Evolutionary conservation across 2,888 invertebrate genomes (phyloP).

Genomic region (Eustalomyia histrio): DNA sequence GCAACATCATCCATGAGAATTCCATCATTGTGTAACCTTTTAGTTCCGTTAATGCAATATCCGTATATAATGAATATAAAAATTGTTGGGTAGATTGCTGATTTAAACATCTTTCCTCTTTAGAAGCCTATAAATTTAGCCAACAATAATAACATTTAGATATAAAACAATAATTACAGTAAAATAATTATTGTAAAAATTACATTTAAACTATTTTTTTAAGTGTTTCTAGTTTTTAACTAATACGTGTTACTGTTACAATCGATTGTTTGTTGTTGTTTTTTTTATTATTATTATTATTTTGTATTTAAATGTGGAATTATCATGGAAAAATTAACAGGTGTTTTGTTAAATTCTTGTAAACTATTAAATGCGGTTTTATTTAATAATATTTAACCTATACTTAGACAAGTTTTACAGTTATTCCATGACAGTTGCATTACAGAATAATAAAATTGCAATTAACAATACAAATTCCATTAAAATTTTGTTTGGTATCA

Average conservation of each 20-base stretch:
- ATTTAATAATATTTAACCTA: background rate
- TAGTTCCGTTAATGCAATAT: slow-evolving; percentile 89
- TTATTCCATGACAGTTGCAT: too few species aligned
- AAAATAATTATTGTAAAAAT: slow-evolving; percentile 1
- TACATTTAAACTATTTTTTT: background rate
- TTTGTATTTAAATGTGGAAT: slow-evolving; percentile 23
- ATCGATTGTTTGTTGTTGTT: slow-evolving; percentile 3
- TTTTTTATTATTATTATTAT: too few species aligned
- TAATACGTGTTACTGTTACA: background rate
- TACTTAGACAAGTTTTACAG: too few species aligned
- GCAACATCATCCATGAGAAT: slow-evolving; percentile 92
- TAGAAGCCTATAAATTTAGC: slow-evolving; percentile 82
- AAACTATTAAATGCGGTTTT: slow-evolving; percentile 11
- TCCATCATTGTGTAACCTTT: slow-evolving; percentile 94
- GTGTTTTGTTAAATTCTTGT: slow-evolving; percentile 36
- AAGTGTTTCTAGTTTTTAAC: background rate
- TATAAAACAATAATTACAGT: too few species aligned
- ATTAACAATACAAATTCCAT: too few species aligned
- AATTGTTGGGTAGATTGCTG: slow-evolving; percentile 91
- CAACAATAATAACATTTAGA: too few species aligned
- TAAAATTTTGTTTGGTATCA: too few species aligned
- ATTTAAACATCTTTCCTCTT: slow-evolving; percentile 85
- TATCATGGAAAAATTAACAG: slow-evolving; percentile 45
- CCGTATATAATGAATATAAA: slow-evolving; percentile 89
- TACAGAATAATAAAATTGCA: too few species aligned